phyloP scores from a whole-genome alignment of 2,113 vertebrate genomes.

The Proterorhinus semilunaris region DNA sequence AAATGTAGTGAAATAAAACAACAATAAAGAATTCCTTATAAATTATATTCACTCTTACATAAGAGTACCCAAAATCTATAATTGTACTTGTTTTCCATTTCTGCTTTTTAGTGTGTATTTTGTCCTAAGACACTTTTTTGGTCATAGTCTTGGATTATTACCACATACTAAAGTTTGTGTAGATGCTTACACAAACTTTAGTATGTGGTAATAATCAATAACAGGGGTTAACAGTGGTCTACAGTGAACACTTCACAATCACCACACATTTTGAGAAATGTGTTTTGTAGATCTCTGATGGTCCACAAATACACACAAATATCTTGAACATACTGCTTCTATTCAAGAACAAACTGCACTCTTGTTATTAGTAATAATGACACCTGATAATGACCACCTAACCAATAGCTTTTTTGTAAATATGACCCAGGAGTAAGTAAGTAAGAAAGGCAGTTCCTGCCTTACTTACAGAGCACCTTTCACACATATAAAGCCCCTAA shows the following conservation, averaged over 20 bases:
- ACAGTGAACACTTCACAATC: slow-evolving; percentile 33
- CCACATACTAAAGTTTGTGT: not conserved
- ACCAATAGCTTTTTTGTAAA: slow-evolving; percentile 48
- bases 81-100: not conserved
- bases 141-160: not conserved
- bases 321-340: slow-evolving; percentile 28
- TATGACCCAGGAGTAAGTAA: too few relatives aligned
- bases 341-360: slow-evolving; percentile 31
- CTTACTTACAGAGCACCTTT: slow-evolving; percentile 41
- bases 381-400: slow-evolving; percentile 25
- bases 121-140: not conserved
- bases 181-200: slow-evolving; percentile 30
- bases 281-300: not conserved
- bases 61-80: too few relatives aligned
- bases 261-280: slow-evolving; percentile 34
- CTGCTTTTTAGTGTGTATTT: not conserved
- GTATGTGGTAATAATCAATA: slow-evolving; percentile 50
- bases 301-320: slow-evolving; percentile 4
- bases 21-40: too few relatives aligned
- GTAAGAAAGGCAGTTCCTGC: too few relatives aligned
- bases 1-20: too few relatives aligned
- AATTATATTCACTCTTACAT: too few relatives aligned
- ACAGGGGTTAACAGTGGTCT: slow-evolving; percentile 33
- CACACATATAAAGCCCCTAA: slow-evolving; percentile 46
- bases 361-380: slow-evolving; percentile 45